These are phyloP conservation scores for Pseudois nayaur DNA, from an alignment of 2,113 vertebrate species.

Conservation along the genomic window DNA sequence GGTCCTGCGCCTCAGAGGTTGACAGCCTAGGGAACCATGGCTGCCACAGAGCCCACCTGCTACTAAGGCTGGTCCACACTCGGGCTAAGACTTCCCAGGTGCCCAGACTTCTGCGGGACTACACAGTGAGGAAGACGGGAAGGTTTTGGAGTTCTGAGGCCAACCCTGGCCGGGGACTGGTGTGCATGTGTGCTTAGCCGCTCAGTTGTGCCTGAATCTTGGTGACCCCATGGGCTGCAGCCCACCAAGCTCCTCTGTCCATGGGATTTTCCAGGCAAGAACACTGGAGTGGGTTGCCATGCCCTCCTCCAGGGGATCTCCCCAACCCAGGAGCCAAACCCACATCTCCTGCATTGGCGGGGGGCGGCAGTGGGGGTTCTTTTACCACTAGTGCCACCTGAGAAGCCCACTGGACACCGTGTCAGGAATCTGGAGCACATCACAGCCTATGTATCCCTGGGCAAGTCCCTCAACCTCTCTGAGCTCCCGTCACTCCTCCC, in stretches of 20 bases:
- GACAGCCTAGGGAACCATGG: neutral
- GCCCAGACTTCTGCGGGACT: neutral
- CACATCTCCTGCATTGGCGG: neutral
- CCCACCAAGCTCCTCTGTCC: neutral
- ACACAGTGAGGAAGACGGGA: neutral
- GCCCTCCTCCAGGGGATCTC: neutral
- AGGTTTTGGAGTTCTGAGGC: neutral
- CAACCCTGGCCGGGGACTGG: neutral
- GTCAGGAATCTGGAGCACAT: neutral
- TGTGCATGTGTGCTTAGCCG: neutral
- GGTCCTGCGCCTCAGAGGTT: neutral
- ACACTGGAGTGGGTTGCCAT: neutral
- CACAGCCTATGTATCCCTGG: neutral
- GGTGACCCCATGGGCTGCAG: neutral
- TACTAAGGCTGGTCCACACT: neutral
- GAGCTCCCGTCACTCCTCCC: neutral
- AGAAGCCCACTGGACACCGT: neutral
- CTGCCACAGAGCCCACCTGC: neutral
- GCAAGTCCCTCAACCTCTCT: neutral
- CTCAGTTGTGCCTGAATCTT: neutral
- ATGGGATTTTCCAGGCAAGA: neutral
- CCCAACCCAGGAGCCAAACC: neutral
- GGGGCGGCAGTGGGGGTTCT: neutral
- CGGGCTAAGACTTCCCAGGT: rapidly evolving
- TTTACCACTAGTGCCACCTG: neutral